Evolutionary conservation across 2,113 vertebrate genomes (phyloP).

Genomic region (Bos javanicus): DNA sequence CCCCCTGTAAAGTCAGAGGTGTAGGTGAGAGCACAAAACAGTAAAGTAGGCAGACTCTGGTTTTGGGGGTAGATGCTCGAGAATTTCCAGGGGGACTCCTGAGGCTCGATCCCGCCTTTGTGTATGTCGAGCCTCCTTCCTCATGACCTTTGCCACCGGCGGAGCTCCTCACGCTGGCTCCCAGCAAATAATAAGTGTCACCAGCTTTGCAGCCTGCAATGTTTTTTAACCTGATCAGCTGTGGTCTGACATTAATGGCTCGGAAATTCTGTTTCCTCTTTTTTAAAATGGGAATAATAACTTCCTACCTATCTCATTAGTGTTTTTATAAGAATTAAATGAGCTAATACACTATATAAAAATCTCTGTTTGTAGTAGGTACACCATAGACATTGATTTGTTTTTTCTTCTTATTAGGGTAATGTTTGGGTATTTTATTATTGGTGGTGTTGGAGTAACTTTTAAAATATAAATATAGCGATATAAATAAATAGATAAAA

Average conservation of each 20-base stretch:
- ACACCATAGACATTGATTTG: background rate
- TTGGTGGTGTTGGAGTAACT: background rate
- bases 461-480: background rate
- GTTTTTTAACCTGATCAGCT: background rate
- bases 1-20: too few species aligned
- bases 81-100: too few species aligned
- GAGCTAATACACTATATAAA: background rate
- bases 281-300: background rate
- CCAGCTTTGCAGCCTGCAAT: background rate
- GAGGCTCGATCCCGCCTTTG: too few species aligned
- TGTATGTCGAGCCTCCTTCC: too few species aligned
- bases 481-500: background rate
- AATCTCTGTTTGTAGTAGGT: background rate
- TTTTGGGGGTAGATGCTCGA: too few species aligned
- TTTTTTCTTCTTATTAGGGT: background rate
- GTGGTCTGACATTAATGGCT: background rate
- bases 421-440: background rate
- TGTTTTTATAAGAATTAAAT: background rate
- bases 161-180: too few species aligned
- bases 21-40: too few species aligned
- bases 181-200: background rate
- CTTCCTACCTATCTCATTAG: background rate
- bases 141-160: too few species aligned
- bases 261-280: background rate
- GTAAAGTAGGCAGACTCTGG: too few species aligned